Percentiles rank a stretch among this genome's conserved stretches.
phyloP scores from a whole-genome alignment of 2,797 vertebrate species.

The Tamandua tetradactyla region DNA sequence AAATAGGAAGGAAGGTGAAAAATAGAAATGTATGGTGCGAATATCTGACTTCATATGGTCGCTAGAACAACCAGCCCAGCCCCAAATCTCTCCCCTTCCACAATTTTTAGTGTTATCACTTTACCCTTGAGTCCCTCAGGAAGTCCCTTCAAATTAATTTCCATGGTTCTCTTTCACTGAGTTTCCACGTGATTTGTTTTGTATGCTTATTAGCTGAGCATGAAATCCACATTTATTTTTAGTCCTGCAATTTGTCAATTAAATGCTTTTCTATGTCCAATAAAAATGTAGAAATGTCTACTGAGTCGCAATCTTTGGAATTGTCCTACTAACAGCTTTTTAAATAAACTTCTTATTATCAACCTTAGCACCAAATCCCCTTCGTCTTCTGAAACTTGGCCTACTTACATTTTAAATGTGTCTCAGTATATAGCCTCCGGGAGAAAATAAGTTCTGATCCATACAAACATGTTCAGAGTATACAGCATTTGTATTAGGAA shows the following conservation, averaged over 20 bases:
- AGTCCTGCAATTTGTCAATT: neutral
- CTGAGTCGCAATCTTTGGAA: neutral
- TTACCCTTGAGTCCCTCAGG: neutral
- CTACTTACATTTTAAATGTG: neutral
- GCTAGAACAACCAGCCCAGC: too few species aligned
- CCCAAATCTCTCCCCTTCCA: neutral
- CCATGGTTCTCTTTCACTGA: conserved; percentile 16
- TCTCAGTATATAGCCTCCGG: neutral
- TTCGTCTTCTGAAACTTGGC: conserved; percentile 3
- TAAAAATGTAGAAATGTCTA: neutral
- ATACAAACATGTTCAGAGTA: neutral
- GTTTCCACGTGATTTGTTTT: conserved; percentile 46
- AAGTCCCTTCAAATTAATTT: conserved; percentile 39
- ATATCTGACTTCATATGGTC: neutral
- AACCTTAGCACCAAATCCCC: neutral
- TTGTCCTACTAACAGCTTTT: neutral
- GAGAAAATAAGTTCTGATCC: neutral
- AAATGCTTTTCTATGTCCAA: conserved; percentile 35
- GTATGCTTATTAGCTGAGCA: conserved; percentile 34
- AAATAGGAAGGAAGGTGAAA: neutral
- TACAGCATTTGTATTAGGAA: neutral
- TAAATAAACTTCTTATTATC: neutral
- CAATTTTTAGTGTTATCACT: neutral
- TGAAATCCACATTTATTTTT: conserved; percentile 47
- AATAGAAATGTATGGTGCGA: neutral